Evolutionary conservation across 2,113 vertebrate genomes (phyloP).

Genomic region (Sinocyclocheilus grahami): DNA sequence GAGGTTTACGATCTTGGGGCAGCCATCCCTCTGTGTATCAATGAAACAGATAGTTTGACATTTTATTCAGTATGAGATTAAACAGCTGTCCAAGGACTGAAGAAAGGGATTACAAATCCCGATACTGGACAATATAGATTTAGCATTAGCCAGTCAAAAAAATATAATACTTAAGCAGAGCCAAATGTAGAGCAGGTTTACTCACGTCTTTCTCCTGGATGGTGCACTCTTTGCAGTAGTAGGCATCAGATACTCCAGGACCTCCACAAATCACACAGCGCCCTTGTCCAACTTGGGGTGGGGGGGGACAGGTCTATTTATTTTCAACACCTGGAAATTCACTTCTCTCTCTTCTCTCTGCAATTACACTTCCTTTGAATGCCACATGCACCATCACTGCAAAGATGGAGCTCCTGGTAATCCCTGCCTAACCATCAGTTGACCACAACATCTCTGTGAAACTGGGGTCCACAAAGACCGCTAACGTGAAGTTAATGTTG

Average conservation of each 20-base stretch:
- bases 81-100: neutral
- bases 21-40: slow-evolving; percentile 87
- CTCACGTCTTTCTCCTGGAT: slow-evolving; percentile 98
- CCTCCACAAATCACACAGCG: slow-evolving; percentile 98
- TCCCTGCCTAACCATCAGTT: too few relatives aligned
- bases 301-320: too few relatives aligned
- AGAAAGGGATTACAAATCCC: neutral
- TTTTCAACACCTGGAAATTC: too few relatives aligned
- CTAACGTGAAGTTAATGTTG: too few relatives aligned
- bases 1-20: slow-evolving; percentile 97
- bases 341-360: too few relatives aligned
- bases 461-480: too few relatives aligned
- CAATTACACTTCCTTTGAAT: too few relatives aligned
- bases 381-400: too few relatives aligned
- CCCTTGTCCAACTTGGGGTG: slow-evolving; percentile 74
- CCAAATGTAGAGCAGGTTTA: slow-evolving; percentile 11
- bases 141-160: neutral
- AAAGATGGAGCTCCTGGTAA: too few relatives aligned
- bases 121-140: neutral
- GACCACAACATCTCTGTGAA: too few relatives aligned
- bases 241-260: slow-evolving; percentile 94
- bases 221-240: slow-evolving; percentile 99
- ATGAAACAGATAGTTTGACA: neutral
- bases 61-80: neutral
- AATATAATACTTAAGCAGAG: neutral